phyloP scores from a whole-genome alignment of 2,888 invertebrate species.

The Ctenicera cuprea region DNA sequence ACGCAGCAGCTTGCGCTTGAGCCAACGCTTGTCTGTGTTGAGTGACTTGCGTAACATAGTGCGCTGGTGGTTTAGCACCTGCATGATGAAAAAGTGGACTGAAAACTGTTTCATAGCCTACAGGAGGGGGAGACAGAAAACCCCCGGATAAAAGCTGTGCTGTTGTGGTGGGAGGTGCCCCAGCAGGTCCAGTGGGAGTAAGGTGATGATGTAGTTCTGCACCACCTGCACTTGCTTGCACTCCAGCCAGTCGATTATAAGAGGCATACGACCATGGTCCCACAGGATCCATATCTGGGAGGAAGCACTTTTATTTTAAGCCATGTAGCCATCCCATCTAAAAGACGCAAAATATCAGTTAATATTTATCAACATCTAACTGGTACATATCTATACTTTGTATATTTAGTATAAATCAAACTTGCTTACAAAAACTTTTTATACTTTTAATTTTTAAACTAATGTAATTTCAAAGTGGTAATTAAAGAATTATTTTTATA shows the following conservation, averaged over 20 bases:
- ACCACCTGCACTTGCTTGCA: slow-evolving; percentile 81
- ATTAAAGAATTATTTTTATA: too few species aligned
- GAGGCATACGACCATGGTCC: slow-evolving; percentile 91
- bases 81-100: slow-evolving; percentile 89
- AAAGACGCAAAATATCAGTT: slow-evolving; percentile 30
- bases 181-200: slow-evolving; percentile 74
- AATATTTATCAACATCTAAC: too few species aligned
- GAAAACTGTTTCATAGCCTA: slow-evolving; percentile 88
- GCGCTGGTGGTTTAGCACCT: slow-evolving; percentile 75
- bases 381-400: too few species aligned
- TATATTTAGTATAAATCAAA: too few species aligned
- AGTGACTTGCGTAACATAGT: slow-evolving; percentile 73
- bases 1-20: slow-evolving; percentile 68
- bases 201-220: slow-evolving; percentile 82
- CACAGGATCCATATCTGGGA: slow-evolving; percentile 86
- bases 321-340: slow-evolving; percentile 71
- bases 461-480: too few species aligned
- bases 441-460: too few species aligned
- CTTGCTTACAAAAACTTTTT: too few species aligned
- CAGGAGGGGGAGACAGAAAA: slow-evolving; percentile 84
- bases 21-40: slow-evolving; percentile 83
- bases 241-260: slow-evolving; percentile 87
- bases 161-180: slow-evolving; percentile 79
- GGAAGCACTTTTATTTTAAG: slow-evolving; percentile 56
- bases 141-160: slow-evolving; percentile 82